Evolutionary conservation across 2,888 invertebrate genomes (phyloP), one percentile per base, ranked within the genome.

Genomic region (Trilocha varians): DNA sequence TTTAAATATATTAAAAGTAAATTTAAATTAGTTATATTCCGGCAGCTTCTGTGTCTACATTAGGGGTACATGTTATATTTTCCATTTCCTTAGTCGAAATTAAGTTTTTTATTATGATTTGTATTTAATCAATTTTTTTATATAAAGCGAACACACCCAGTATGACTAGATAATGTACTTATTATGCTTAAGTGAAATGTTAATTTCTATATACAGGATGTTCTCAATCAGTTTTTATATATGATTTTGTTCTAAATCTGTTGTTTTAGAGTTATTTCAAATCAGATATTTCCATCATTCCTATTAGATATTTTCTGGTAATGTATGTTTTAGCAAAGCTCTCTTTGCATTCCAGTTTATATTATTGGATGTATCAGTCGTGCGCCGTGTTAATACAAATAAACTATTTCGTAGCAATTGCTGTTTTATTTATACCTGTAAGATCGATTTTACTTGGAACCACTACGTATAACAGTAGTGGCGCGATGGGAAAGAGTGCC

Each of bases 391-490:
- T 6, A 18, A 18, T 25, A 25, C 6, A 25, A 25, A 25, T 25
- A 25, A 25, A 25, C 25, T 25, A 59, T 59, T 62, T 66, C 62
- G 64, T 68, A 76, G 73, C 70, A 66, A 48, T 45, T 44, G 32
- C 45, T 53, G 59, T 73, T 72, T 78, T 61, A 65, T 63, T 71
- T 56, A 5, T 16, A 11, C n/a, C n/a, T n/a, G n/a, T n/a, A n/a
- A n/a, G n/a, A n/a, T n/a, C n/a, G n/a, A n/a, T n/a, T n/a, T n/a
- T n/a, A n/a, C n/a, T n/a, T n/a, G n/a, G n/a, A n/a, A n/a, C n/a
- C n/a, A n/a, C n/a, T n/a, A n/a, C n/a, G n/a, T n/a, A n/a, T n/a
- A n/a, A n/a, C n/a, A n/a, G n/a, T n/a, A n/a, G n/a, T n/a, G n/a
- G n/a, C n/a, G n/a, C n/a, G n/a, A n/a, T n/a, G n/a, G n/a, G n/a